Evolutionary conservation across 2,113 vertebrate species (phyloP).

Genomic region (Oryzias celebensis): DNA sequence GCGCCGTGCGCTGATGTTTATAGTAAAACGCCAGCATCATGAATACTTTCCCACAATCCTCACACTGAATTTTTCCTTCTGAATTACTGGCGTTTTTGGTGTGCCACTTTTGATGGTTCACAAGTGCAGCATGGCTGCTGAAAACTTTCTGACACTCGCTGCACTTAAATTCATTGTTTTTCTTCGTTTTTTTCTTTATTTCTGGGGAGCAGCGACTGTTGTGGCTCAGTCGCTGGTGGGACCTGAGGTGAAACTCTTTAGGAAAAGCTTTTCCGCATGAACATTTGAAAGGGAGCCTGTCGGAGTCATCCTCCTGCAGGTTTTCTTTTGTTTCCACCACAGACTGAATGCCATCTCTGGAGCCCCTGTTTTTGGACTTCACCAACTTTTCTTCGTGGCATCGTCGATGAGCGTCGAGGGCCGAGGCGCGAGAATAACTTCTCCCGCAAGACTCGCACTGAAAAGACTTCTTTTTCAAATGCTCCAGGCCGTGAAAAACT

Average conservation of each 20-base stretch:
- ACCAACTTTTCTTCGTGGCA: conserved; percentile 80
- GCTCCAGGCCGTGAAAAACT: conserved; percentile 72
- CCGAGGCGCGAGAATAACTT: conserved; percentile 78
- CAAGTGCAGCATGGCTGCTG: conserved; percentile 59
- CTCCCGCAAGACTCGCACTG: conserved; percentile 77
- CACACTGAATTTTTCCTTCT: conserved; percentile 63
- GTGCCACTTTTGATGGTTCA: conserved; percentile 77
- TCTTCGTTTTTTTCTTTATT: conserved; percentile 62
- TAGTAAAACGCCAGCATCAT: conserved; percentile 70
- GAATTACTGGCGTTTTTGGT: conserved; percentile 43
- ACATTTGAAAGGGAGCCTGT: conserved; percentile 65
- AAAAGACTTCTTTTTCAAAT: conserved; percentile 79
- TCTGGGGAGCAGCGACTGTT: conserved; percentile 59
- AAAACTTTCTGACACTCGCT: conserved; percentile 73
- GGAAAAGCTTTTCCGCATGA: conserved; percentile 73
- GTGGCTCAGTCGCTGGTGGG: conserved; percentile 75
- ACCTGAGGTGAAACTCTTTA: conserved; percentile 64
- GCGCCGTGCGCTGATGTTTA: conserved; percentile 69
- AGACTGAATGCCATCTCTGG: conserved; percentile 25
- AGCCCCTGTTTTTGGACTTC: conserved; percentile 56
- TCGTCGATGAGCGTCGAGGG: conserved; percentile 80
- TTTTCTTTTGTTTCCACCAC: conserved; percentile 33
- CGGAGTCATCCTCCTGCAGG: conserved; percentile 16
- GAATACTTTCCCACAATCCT: conserved; percentile 76
- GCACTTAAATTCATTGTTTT: conserved; percentile 58